Evolutionary conservation across 2,888 invertebrate species (phyloP).

Genomic region (Torymus texanus): DNA sequence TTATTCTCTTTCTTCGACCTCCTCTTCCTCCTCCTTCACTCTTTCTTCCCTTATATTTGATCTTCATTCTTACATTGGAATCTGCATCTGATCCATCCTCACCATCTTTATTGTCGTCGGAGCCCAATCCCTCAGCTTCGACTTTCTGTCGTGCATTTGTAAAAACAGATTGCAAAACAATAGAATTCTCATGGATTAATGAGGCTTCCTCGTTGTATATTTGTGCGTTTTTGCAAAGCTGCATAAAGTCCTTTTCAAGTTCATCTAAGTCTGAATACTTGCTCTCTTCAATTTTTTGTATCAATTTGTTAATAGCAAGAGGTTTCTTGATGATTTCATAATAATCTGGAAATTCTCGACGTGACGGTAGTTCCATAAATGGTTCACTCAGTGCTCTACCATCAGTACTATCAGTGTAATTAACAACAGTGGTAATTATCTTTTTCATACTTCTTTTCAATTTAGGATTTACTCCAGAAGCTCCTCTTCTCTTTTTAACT

Average conservation of each 20-base stretch:
- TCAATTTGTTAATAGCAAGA: conserved; percentile 95
- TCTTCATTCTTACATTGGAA: conserved; percentile 84
- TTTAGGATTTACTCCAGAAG: conserved; percentile 77
- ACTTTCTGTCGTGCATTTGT: conserved; percentile 80
- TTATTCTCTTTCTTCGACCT: conserved; percentile 78
- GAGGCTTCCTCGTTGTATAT: conserved; percentile 98
- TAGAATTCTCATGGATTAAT: conserved; percentile 96
- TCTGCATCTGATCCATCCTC: conserved; percentile 81
- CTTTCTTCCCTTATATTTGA: conserved; percentile 80
- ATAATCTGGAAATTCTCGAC: conserved; percentile 95
- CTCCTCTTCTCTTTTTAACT: conserved; percentile 77
- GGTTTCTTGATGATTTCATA: conserved; percentile 98
- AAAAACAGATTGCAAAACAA: conserved; percentile 92
- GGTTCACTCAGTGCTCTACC: conserved; percentile 93
- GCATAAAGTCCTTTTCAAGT: conserved; percentile 93
- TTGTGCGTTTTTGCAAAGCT: conserved; percentile 97
- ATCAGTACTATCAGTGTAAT: conserved; percentile 88
- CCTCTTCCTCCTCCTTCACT: conserved; percentile 75
- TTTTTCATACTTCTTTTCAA: conserved; percentile 89
- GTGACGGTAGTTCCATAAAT: conserved; percentile 96
- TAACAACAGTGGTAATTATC: conserved; percentile 91
- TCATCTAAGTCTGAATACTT: conserved; percentile 90
- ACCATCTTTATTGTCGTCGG: conserved; percentile 56
- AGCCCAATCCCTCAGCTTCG: conserved; percentile 67
- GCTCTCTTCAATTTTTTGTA: conserved; percentile 90